Base-by-base conservation (phyloP, 2,888 invertebrate genomes). In the Crepidodera aurea region DNA sequence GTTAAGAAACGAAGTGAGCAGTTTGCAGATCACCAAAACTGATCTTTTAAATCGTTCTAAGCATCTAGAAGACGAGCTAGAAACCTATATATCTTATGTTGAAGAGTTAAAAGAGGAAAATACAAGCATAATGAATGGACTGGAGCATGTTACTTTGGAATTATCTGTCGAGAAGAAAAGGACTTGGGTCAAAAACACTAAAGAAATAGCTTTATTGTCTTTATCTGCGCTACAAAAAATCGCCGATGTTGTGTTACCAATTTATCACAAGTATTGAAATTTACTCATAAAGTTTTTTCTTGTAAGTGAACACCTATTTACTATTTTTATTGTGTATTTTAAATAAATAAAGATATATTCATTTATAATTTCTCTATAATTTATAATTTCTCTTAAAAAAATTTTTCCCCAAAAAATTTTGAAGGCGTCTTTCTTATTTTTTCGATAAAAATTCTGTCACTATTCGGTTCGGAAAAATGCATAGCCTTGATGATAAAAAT, bases 231-330 rank as follows among this genome's bases (percentile, higher is more conserved):
- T 76, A 51, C 70, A 71, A 40, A 72, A 67, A 60, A 68, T 74
- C 25, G 73, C 74, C 34, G 58, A 71, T 46, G 63, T 72, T 13
- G 64, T 76, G 66, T 51, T 76, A 51, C 75, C 73, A 1, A 73
- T 72, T 46, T 73, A 69, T 60, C 59, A 48, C 32, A 46, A 39
- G 22, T 62, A 58, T 58, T 62, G 56, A 61, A 27, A 55, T 37
- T 51, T 55, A 32, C 22, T 22, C 51, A 27, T n/a, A 37, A 55
- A 42, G 19, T 48, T 48, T 34, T 57, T 48, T 34, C 39, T 57
- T 50, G 39, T 48, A 48, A 48, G 57, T 57, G 48, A 50, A 57
- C 39, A 39, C 27, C 48, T 57, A 57, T 57, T 56, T 48, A 48
- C 39, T 39, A 57, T 57, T 50, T 57, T 48, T 57, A 57, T 57